These are phyloP conservation scores for Apteryx owenii DNA, from an alignment of 2,113 vertebrate species.

Conservation along the genomic window DNA sequence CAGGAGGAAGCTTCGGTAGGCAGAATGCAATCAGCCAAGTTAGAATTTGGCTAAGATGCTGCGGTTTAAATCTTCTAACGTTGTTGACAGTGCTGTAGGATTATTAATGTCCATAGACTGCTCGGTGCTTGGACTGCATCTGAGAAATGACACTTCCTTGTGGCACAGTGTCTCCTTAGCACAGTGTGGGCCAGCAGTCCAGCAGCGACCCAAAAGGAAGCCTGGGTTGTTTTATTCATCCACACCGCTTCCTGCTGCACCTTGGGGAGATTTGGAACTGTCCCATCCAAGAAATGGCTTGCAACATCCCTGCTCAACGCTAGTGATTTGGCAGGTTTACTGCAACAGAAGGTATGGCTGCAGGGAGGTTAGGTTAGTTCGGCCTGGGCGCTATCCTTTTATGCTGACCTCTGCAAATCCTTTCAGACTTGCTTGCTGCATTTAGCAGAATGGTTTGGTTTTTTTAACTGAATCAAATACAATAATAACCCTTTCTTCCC, in stretches of 20 bases:
- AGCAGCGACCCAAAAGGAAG: neutral
- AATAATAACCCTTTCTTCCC: neutral
- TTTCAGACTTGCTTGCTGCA: neutral
- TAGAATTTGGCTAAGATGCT: neutral
- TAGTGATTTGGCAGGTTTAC: neutral
- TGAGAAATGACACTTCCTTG: neutral
- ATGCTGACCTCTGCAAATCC: neutral
- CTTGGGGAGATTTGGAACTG: neutral
- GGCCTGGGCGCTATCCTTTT: neutral
- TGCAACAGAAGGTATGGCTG: neutral
- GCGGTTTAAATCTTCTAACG: neutral
- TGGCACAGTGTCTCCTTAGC: accelerated
- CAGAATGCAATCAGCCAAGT: neutral
- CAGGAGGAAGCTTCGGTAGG: neutral
- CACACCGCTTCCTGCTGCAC: neutral
- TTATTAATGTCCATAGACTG: neutral
- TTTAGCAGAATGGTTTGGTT: neutral
- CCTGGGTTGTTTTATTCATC: neutral
- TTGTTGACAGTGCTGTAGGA: neutral
- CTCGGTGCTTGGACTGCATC: neutral
- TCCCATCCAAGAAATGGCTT: neutral
- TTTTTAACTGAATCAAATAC: neutral
- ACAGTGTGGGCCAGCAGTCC: accelerated
- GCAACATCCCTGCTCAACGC: neutral
- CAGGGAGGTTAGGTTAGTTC: neutral